phyloP scores from a whole-genome alignment of 2,888 invertebrate species.

The Drosophila cognata region DNA sequence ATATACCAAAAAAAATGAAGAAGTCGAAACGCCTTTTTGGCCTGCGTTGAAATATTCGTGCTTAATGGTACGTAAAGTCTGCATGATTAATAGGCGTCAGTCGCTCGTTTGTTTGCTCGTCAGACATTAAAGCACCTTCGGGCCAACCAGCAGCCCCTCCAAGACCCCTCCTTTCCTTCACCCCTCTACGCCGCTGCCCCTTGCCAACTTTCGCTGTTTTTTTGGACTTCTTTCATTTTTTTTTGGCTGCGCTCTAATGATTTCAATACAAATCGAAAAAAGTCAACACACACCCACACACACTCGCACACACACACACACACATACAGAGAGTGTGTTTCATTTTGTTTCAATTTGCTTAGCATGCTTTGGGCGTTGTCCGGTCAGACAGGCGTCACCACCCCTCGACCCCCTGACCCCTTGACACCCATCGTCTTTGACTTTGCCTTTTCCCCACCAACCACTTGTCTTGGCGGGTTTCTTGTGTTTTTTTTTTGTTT shows the following conservation, averaged over 20 bases:
- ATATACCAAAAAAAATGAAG: constrained; percentile 43
- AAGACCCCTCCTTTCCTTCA: too few relatives aligned
- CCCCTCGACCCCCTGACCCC: background rate
- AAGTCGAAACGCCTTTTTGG: constrained; percentile 40
- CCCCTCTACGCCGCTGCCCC: background rate
- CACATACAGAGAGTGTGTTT: constrained; percentile 33
- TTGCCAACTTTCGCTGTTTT: constrained; percentile 6
- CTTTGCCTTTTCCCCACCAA: background rate
- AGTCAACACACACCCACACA: constrained; percentile 49
- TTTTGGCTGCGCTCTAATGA: constrained; percentile 67
- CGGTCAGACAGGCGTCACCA: constrained; percentile 32
- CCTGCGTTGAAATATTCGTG: constrained; percentile 66
- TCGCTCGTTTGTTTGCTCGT: constrained; percentile 73
- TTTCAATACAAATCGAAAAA: constrained; percentile 71
- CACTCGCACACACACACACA: constrained; percentile 8
- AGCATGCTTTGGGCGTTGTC: constrained; percentile 67
- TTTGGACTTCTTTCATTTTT: constrained; percentile 19
- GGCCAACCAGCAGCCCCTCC: background rate
- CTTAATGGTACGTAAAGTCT: constrained; percentile 78
- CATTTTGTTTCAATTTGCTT: constrained; percentile 78
- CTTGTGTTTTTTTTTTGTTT: constrained; percentile 15
- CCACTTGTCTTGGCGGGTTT: constrained; percentile 42
- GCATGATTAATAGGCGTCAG: constrained; percentile 79
- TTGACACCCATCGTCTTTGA: background rate
- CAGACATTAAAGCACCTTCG: constrained; percentile 63